A percentile compares a stretch with the other conserved stretches of the same genome.
Conservation (phyloP, 2,888 invertebrate species). For the Tiphia femorata region DNA sequence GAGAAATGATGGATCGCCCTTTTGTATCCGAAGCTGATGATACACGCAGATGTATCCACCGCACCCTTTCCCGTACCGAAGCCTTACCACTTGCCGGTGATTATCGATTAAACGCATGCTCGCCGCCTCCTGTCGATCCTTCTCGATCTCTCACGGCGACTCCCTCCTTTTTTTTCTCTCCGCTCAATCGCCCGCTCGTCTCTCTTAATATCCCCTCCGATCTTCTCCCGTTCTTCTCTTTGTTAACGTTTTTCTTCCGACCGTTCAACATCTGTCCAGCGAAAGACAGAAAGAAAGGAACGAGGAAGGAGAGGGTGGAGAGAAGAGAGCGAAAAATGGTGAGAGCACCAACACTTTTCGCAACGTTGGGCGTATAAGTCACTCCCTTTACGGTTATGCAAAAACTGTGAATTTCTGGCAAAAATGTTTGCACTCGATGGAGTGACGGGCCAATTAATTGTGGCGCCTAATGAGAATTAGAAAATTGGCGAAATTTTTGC, state of each 20-base stretch:
- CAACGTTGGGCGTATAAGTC: too few species aligned
- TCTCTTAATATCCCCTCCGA: slow-evolving; percentile 8
- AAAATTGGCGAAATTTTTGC: too few species aligned
- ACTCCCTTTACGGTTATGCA: too few species aligned
- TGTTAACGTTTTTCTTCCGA: slow-evolving; percentile 12
- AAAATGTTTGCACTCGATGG: too few species aligned
- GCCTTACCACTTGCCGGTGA: slow-evolving; percentile 61
- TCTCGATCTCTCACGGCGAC: neutral
- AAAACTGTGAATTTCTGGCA: too few species aligned
- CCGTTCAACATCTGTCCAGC: slow-evolving; percentile 31
- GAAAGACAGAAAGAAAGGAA: too few species aligned
- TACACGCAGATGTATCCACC: slow-evolving; percentile 66
- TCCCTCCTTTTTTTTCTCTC: slow-evolving; percentile 14
- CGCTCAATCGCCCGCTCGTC: neutral
- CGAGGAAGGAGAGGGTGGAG: too few species aligned
- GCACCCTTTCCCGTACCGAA: slow-evolving; percentile 52
- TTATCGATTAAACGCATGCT: slow-evolving; percentile 65
- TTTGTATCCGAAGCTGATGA: slow-evolving; percentile 63
- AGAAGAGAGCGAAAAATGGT: too few species aligned
- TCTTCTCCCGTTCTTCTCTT: slow-evolving; percentile 15
- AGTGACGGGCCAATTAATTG: too few species aligned
- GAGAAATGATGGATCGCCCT: slow-evolving; percentile 67
- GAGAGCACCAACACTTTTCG: too few species aligned
- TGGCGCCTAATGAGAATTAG: too few species aligned
- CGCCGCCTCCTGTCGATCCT: slow-evolving; percentile 27